Percentiles rank a stretch among this genome's conserved stretches.
Conservation (phyloP, 2,888 invertebrate genomes). For the Hyposoter dolosus region DNA sequence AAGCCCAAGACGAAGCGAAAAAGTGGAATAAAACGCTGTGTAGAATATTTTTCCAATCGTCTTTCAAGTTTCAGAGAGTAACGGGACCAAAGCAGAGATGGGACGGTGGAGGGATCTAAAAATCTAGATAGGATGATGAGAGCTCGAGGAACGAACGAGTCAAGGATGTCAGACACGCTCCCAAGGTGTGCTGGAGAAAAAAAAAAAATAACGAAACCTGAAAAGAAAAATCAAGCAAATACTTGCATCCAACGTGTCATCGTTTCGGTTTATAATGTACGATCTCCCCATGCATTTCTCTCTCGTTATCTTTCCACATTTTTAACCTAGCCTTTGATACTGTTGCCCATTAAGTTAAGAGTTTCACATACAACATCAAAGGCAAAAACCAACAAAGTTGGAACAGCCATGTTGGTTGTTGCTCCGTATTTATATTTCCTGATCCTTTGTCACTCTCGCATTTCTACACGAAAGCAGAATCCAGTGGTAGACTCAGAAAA, state of each 20-base stretch:
- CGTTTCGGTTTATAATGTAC: conserved; percentile 27
- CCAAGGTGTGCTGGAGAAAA: conserved; percentile 4
- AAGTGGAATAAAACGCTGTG: conserved; percentile 27
- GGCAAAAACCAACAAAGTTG: conserved; percentile 53
- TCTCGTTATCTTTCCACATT: neutral
- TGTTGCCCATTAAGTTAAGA: conserved; percentile 61
- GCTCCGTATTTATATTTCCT: conserved; percentile 26
- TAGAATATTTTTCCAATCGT: conserved; percentile 61
- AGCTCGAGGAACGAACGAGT: conserved; percentile 45
- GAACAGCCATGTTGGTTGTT: conserved; percentile 29
- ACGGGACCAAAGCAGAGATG: conserved; percentile 6
- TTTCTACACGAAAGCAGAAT: conserved; percentile 6
- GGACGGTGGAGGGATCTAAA: conserved; percentile 29
- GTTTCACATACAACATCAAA: conserved; percentile 66
- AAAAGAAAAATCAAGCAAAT: conserved; percentile 45
- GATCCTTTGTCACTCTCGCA: conserved; percentile 7
- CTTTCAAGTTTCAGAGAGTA: conserved; percentile 48
- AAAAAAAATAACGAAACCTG: conserved; percentile 39
- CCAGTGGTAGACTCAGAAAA: conserved; percentile 7
- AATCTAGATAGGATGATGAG: conserved; percentile 50
- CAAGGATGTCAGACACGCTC: conserved; percentile 23
- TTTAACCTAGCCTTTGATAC: conserved; percentile 41
- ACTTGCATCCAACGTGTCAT: conserved; percentile 10
- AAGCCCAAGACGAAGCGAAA: conserved; percentile 35
- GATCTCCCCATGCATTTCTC: conserved; percentile 20